A percentile compares a stretch with the other conserved stretches of the same genome.
These are phyloP conservation scores for Falco peregrinus DNA, from an alignment of 2,797 vertebrate species.

Conservation along the genomic window DNA sequence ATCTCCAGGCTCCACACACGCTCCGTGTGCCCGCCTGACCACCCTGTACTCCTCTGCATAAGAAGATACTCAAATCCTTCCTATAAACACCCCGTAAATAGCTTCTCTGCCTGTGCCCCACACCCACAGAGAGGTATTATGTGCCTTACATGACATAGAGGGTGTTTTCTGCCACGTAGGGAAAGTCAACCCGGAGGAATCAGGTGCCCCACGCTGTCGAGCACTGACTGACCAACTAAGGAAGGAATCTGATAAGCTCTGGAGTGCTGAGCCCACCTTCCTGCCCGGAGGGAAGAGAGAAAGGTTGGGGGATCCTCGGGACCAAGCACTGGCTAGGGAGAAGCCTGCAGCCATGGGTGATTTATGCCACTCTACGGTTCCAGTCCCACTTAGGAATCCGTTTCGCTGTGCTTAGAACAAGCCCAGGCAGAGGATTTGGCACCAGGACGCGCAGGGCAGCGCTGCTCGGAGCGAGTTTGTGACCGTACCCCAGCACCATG, in stretches of 20 bases:
- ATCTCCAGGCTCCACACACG: background rate
- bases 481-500: conserved; percentile 91
- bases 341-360: background rate
- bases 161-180: background rate
- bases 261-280: background rate
- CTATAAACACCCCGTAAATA: background rate
- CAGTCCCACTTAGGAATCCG: background rate
- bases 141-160: background rate
- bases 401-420: background rate
- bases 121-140: background rate
- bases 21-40: background rate
- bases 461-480: background rate
- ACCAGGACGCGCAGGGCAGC: background rate
- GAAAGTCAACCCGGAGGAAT: background rate
- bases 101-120: background rate
- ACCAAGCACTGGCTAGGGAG: background rate
- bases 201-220: background rate
- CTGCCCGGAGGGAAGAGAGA: background rate
- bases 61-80: background rate
- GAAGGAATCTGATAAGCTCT: background rate
- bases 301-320: background rate
- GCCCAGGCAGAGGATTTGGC: background rate
- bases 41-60: background rate
- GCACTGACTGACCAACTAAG: background rate
- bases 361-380: background rate